Conservation (phyloP, 2,888 invertebrate genomes). For the Ophonus ardosiacus region DNA sequence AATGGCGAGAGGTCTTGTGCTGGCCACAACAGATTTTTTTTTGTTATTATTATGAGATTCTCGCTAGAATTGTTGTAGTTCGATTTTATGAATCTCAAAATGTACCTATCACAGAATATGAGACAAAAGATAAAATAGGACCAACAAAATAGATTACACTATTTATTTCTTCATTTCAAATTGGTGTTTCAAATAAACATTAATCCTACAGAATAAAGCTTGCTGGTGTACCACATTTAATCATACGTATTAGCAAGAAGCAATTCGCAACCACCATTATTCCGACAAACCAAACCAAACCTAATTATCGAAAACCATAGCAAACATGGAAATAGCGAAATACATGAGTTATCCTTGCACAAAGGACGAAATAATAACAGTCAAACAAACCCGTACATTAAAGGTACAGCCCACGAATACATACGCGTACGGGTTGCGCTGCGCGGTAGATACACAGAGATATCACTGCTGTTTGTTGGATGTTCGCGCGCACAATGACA, state of each 20-base stretch:
- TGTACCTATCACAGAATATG: too few relatives aligned
- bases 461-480: constrained; percentile 42
- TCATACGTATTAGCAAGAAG: background rate
- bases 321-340: background rate
- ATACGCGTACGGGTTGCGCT: background rate
- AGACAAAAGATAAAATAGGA: too few relatives aligned
- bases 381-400: constrained; percentile 40
- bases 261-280: background rate
- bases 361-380: constrained; percentile 43
- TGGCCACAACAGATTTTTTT: too few relatives aligned
- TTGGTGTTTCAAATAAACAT: too few relatives aligned
- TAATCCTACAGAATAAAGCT: too few relatives aligned
- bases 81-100: too few relatives aligned
- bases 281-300: background rate
- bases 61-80: too few relatives aligned
- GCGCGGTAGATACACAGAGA: constrained; percentile 9
- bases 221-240: background rate
- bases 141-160: too few relatives aligned
- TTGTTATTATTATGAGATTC: too few relatives aligned
- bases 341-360: constrained; percentile 25
- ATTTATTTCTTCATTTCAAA: too few relatives aligned
- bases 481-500: constrained; percentile 48
- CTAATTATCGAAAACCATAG: background rate
- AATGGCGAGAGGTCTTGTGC: too few relatives aligned
- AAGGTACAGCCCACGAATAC: constrained; percentile 41